Evolutionary conservation across 2,113 vertebrate genomes (phyloP).

Genomic region (Callorhinus ursinus): DNA sequence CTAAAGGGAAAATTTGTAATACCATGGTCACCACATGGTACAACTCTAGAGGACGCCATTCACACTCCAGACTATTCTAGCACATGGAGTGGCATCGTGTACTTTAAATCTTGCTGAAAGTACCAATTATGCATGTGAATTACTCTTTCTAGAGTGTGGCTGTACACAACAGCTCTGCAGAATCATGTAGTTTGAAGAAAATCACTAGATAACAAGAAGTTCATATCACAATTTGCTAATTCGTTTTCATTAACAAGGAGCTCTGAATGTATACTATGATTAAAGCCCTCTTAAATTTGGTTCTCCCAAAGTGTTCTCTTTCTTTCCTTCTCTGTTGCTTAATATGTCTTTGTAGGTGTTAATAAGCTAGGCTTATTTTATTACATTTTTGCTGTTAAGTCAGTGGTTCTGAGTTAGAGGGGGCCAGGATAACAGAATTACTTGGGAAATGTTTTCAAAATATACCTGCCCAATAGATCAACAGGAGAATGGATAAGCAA

Average conservation of each 20-base stretch:
- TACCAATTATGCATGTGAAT: neutral
- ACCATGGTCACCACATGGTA: accelerated
- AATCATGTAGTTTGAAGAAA: neutral
- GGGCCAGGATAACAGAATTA: neutral
- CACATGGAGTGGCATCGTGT: accelerated
- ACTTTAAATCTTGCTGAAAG: neutral
- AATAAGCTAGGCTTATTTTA: neutral
- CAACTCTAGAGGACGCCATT: neutral
- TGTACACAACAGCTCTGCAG: neutral
- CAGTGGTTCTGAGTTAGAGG: neutral
- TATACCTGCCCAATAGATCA: neutral
- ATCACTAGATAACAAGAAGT: neutral
- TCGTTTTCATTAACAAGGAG: neutral
- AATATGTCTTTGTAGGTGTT: neutral
- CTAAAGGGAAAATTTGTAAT: neutral
- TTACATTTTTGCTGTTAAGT: neutral
- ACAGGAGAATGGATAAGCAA: neutral
- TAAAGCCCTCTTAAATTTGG: neutral
- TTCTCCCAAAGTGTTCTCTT: neutral
- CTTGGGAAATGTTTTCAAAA: neutral
- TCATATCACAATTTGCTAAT: neutral
- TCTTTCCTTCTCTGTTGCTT: neutral
- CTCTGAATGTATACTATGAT: neutral
- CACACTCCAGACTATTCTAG: neutral
- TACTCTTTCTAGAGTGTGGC: neutral